phyloP scores from a whole-genome alignment of 2,113 vertebrate species.

The Platysteira castanea region DNA sequence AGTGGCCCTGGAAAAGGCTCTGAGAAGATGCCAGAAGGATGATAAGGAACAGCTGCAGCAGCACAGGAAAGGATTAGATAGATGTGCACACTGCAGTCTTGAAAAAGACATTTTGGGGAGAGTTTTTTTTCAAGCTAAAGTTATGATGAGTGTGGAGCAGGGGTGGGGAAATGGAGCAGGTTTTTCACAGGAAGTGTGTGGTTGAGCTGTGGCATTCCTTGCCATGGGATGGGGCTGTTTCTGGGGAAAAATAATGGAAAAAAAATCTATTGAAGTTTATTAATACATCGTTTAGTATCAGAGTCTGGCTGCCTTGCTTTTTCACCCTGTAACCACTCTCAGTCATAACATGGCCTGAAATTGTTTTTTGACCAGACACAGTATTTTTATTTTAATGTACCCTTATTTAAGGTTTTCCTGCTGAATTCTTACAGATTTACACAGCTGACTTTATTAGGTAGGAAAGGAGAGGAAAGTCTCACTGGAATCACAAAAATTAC shows the following conservation, averaged over 20 bases:
- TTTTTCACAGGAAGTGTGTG: background rate
- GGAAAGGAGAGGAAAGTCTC: background rate
- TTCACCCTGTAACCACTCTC: background rate
- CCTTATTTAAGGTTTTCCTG: background rate
- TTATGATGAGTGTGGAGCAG: background rate
- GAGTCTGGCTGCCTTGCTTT: background rate
- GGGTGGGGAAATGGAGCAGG: background rate
- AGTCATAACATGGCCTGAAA: background rate
- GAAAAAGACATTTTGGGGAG: background rate
- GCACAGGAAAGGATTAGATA: background rate
- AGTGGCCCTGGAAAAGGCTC: background rate
- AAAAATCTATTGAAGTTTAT: background rate
- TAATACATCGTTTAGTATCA: background rate
- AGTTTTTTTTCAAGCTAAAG: background rate
- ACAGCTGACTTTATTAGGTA: background rate
- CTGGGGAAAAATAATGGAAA: background rate
- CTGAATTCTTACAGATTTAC: background rate
- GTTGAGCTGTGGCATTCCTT: background rate
- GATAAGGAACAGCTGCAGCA: background rate
- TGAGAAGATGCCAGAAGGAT: background rate
- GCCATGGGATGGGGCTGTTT: background rate
- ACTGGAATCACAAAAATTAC: background rate
- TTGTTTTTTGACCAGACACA: background rate
- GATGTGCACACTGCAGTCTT: background rate
- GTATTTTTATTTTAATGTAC: background rate